phyloP scores from a whole-genome alignment of 2,888 invertebrate species.

The Scaptomyza parva region DNA sequence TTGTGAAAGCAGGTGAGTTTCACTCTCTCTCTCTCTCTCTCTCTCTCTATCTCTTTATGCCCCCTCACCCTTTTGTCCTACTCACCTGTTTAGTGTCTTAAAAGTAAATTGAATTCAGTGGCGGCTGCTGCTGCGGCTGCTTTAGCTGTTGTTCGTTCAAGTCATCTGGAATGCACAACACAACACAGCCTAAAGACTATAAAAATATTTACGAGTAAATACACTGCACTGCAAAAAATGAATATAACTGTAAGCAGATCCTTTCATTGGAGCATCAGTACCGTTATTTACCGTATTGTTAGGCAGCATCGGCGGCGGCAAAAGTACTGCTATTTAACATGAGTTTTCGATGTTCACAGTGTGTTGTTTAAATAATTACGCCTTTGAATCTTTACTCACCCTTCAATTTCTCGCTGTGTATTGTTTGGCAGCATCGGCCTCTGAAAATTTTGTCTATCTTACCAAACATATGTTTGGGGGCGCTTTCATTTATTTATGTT shows the following conservation, averaged over 20 bases:
- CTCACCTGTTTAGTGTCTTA: constrained; percentile 16
- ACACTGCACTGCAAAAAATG: not conserved
- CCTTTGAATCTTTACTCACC: not conserved
- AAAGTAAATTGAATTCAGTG: constrained; percentile 63
- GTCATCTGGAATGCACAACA: constrained; percentile 44
- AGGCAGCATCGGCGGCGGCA: too few relatives aligned
- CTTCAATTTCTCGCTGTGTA: not conserved
- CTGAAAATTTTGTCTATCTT: constrained; percentile 18
- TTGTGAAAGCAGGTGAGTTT: constrained; percentile 48
- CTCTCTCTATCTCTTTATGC: too few relatives aligned
- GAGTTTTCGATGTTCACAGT: too few relatives aligned
- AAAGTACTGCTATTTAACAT: too few relatives aligned
- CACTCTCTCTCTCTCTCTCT: not conserved
- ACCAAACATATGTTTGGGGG: constrained; percentile 69
- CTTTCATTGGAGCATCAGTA: not conserved
- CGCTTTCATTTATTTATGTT: constrained; percentile 61
- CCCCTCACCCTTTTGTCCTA: too few relatives aligned
- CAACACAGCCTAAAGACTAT: constrained; percentile 56
- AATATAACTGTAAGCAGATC: accelerated
- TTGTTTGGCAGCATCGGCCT: not conserved
- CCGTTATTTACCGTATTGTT: not conserved
- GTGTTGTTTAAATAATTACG: too few relatives aligned
- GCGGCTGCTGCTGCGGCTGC: constrained; percentile 1
- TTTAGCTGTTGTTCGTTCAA: constrained; percentile 24
- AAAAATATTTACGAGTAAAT: constrained; percentile 81